Conservation (phyloP, 1,140 invertebrate species). For the Nasonia vitripennis region DNA sequence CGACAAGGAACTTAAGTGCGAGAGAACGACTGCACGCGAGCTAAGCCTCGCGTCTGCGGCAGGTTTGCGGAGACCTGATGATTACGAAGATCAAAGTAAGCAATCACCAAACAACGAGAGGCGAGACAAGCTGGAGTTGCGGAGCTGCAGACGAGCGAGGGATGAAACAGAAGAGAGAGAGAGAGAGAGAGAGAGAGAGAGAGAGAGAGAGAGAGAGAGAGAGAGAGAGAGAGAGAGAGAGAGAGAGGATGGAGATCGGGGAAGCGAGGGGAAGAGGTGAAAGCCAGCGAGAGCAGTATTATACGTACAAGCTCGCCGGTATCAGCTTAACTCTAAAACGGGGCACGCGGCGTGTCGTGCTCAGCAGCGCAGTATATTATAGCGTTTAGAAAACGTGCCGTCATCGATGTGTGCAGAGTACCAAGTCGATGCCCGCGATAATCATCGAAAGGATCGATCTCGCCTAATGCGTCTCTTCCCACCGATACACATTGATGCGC, state of each 20-base stretch:
- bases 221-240: constrained; percentile 2
- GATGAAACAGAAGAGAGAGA: constrained; percentile 35
- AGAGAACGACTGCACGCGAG: neutral
- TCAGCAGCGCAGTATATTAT: neutral
- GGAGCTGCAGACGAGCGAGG: neutral
- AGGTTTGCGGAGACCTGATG: constrained; percentile 61
- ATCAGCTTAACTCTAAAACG: neutral
- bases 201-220: constrained; percentile 41
- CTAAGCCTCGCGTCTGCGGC: constrained; percentile 56
- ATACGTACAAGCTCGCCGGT: constrained; percentile 22
- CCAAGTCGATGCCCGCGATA: too few relatives aligned
- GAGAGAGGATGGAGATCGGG: neutral
- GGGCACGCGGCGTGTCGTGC: neutral
- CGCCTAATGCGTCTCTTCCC: too few relatives aligned
- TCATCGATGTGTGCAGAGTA: too few relatives aligned
- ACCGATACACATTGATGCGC: too few relatives aligned
- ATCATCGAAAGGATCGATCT: too few relatives aligned
- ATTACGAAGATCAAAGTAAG: constrained; percentile 71
- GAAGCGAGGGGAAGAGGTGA: neutral
- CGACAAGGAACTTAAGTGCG: constrained; percentile 55
- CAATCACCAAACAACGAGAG: constrained; percentile 67
- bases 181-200: constrained; percentile 28
- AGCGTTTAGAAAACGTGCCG: too few relatives aligned
- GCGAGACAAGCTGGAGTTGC: constrained; percentile 12
- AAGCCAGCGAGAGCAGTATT: neutral